Percentiles rank a stretch among this genome's conserved stretches.
Evolutionary conservation across 2,113 vertebrate genomes (phyloP).

Genomic region (Tachysurus fulvidraco): DNA sequence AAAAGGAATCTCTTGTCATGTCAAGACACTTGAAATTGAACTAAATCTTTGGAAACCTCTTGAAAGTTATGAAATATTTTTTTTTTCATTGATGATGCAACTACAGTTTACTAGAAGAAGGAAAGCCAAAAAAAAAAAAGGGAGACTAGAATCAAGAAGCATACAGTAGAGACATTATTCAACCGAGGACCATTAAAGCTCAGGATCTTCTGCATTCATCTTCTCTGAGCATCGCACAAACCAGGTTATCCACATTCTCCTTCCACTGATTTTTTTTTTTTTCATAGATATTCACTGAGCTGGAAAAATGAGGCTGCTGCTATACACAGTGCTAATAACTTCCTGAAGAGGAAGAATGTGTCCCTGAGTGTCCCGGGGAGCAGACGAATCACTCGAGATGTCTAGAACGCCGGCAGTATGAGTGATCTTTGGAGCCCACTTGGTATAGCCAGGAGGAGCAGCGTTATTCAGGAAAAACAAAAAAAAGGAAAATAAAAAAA

Average conservation of each 20-base stretch:
- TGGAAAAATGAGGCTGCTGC: slow-evolving; percentile 37
- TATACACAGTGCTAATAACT: slow-evolving; percentile 53
- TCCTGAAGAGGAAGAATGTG: slow-evolving; percentile 44
- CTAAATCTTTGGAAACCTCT: not conserved
- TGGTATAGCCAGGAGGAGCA: slow-evolving; percentile 49
- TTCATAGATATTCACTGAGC: slow-evolving; percentile 44
- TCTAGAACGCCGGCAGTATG: slow-evolving; percentile 31
- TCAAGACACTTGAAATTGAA: not conserved
- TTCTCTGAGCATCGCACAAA: slow-evolving; percentile 50
- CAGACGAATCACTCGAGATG: slow-evolving; percentile 36
- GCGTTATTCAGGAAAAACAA: slow-evolving; percentile 20
- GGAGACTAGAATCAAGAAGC: slow-evolving; percentile 35
- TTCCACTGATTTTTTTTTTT: slow-evolving; percentile 37
- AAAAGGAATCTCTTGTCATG: not conserved
- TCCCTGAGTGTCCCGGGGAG: slow-evolving; percentile 10
- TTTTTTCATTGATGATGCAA: not conserved
- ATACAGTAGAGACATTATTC: slow-evolving; percentile 47
- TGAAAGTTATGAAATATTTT: not conserved
- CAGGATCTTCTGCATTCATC: slow-evolving; percentile 45
- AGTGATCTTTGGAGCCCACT: slow-evolving; percentile 49
- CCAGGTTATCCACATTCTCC: slow-evolving; percentile 54
- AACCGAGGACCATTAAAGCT: slow-evolving; percentile 29
- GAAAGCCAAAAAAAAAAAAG: not conserved
- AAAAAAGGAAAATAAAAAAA: not conserved
- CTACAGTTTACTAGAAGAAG: not conserved